Evolutionary conservation across 2,113 vertebrate genomes (phyloP), one percentile per base, ranked within the genome.

Genomic region (Dascyllus trimaculatus): DNA sequence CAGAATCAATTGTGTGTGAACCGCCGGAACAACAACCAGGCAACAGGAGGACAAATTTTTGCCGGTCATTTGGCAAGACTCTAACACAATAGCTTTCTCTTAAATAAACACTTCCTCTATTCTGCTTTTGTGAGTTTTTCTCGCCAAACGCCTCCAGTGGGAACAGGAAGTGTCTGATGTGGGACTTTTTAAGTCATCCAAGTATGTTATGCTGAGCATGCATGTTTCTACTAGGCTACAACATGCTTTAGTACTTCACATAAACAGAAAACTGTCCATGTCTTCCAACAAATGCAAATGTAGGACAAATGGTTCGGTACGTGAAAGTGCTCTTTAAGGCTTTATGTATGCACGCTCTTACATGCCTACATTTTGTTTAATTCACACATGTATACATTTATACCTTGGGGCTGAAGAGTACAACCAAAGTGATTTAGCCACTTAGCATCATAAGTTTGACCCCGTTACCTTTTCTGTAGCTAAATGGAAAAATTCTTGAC

Each of bases 1-100:
- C 60, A 63, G 29, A 88, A 86, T 82, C 75, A 74, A 79, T 72
- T 79, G 70, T 75, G 70, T 74, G 59, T 75, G 71, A 84, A 84
- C 58, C 13, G 19, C 74, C 5, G 25, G 64, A 92, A 84, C 70
- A 85, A 63, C 69, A 59, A 62, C 51, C 11, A 49, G 53, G 51
- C 43, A 75, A 77, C 61, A 75, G 54, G 49, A 54, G 46, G 29
- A 59, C 65, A 56, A 1, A 32, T 70, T 61, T 45, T 56, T n/a
- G 24, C 43, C 2, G 19, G 58, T 24, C 57, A 62, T 81, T 82
- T 70, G 53, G 57, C 43, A 69, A 68, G 49, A 68, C 21, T 51
- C 45, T 21, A 43, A 79, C 11, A 0, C 45, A 57, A 71, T 29
- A 52, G 19, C 66, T 78, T 49, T 71, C 18, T 70, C 65, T 65